These are phyloP conservation scores for Schlechtendalia chinensis DNA, from an alignment of 1,140 invertebrate genomes.

Conservation along the genomic window DNA sequence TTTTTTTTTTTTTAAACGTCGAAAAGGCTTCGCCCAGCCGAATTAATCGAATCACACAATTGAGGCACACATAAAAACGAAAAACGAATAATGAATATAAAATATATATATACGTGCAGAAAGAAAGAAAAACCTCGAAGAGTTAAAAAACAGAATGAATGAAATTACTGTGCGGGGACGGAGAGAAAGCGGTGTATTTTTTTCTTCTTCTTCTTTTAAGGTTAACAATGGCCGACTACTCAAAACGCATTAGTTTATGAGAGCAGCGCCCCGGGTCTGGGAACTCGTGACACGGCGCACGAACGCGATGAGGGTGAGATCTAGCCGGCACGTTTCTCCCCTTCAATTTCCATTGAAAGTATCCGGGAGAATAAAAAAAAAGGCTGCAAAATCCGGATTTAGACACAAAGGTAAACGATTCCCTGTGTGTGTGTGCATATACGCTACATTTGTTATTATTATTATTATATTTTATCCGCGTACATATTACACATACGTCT, in stretches of 20 bases:
- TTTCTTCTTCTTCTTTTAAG: constrained; percentile 18
- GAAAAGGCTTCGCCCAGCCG: not conserved
- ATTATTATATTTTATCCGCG: too few relatives aligned
- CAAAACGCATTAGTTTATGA: constrained; percentile 36
- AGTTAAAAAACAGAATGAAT: constrained; percentile 32
- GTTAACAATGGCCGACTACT: constrained; percentile 37
- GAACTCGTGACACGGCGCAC: constrained; percentile 16
- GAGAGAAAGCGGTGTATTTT: not conserved
- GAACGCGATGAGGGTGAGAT: constrained; percentile 31
- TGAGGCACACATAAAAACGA: not conserved
- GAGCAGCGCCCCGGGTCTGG: constrained; percentile 25
- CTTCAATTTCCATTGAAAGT: constrained; percentile 33
- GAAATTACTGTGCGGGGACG: constrained; percentile 1
- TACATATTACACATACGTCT: too few relatives aligned
- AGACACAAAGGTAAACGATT: constrained; percentile 27
- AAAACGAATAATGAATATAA: constrained; percentile 14
- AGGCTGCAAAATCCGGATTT: constrained; percentile 18
- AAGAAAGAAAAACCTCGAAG: not conserved
- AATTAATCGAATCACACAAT: constrained; percentile 38
- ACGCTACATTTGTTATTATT: too few relatives aligned
- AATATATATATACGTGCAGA: not conserved
- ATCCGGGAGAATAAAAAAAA: constrained; percentile 8
- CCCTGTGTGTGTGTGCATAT: not conserved
- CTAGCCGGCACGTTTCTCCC: constrained; percentile 34
- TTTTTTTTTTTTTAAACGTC: not conserved